Conservation (phyloP, 2,797 vertebrate genomes). For the Dipus sagitta region DNA sequence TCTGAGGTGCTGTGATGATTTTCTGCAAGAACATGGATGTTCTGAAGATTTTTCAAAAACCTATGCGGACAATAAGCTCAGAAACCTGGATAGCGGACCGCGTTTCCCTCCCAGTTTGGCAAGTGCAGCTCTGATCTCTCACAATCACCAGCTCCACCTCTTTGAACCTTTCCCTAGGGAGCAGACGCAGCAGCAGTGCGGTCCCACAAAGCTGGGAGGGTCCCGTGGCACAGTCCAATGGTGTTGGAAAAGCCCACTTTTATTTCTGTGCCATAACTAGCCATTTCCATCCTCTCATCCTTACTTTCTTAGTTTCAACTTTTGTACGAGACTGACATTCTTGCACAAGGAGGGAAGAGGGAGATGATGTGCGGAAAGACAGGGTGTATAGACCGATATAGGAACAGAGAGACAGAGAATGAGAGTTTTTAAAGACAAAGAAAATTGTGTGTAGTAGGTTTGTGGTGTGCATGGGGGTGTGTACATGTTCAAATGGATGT, state of each 20-base stretch:
- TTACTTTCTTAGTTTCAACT: not conserved
- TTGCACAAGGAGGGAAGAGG: too few relatives aligned
- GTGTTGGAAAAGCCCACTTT: not conserved
- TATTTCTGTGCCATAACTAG: not conserved
- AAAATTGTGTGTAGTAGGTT: too few relatives aligned
- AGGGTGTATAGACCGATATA: not conserved
- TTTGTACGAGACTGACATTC: not conserved
- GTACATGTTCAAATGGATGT: too few relatives aligned
- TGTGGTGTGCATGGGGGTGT: too few relatives aligned
- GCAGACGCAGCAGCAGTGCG: not conserved
- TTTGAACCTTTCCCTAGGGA: not conserved
- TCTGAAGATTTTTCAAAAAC: not conserved
- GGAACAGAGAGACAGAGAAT: not conserved
- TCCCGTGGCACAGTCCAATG: fast-evolving
- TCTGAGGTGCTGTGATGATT: not conserved
- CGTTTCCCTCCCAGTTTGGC: not conserved
- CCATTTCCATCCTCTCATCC: too few relatives aligned
- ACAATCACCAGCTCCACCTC: not conserved
- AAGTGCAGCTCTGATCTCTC: not conserved
- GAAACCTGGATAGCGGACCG: not conserved
- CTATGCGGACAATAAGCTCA: not conserved
- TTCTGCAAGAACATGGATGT: not conserved
- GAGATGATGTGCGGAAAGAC: too few relatives aligned
- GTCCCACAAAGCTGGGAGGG: not conserved
- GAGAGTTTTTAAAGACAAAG: too few relatives aligned